Evolutionary conservation across 2,888 invertebrate genomes (phyloP).

Genomic region (Leptopterna dolabrata): DNA sequence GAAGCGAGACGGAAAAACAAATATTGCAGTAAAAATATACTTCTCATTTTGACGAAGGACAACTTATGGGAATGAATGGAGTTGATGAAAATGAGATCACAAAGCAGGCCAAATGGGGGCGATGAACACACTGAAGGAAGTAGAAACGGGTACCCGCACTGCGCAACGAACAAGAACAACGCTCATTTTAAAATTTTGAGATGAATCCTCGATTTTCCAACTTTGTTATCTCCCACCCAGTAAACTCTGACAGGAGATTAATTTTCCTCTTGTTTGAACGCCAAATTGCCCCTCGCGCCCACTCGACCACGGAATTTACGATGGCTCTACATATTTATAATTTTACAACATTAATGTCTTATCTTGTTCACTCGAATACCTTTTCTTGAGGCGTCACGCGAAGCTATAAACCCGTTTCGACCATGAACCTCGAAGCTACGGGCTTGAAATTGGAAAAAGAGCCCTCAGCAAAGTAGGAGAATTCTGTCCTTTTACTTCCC

Average conservation of each 20-base stretch:
- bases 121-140: no score
- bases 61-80: no score
- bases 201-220: not conserved
- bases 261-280: not conserved
- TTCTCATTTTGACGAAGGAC: no score
- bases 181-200: not conserved
- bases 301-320: not conserved
- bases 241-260: not conserved
- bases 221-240: not conserved
- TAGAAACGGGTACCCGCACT: not conserved
- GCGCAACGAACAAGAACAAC: not conserved
- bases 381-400: not conserved
- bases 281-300: not conserved
- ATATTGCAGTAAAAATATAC: no score
- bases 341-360: constrained; percentile 5
- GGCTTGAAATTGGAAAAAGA: not conserved
- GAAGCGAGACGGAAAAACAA: no score
- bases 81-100: no score
- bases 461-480: not conserved
- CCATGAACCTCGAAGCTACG: not conserved
- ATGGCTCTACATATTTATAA: constrained; percentile 20
- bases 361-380: constrained; percentile 4
- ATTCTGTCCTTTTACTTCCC: not conserved
- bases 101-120: no score
- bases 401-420: not conserved